These are phyloP conservation scores for Araneus ventricosus DNA, from an alignment of 1,140 invertebrate species.

Conservation along the genomic window DNA sequence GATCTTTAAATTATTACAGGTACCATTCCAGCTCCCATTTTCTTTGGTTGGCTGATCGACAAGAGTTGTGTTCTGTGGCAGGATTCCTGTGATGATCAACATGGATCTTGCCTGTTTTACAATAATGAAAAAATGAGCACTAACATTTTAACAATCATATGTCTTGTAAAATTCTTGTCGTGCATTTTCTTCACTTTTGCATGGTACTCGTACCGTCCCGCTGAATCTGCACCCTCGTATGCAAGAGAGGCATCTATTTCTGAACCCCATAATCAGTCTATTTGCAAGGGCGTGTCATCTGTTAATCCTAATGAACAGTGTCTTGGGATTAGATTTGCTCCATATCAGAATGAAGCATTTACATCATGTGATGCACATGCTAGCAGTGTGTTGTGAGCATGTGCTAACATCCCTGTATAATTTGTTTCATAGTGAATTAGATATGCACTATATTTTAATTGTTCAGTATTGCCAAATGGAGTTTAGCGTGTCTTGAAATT, in stretches of 20 bases:
- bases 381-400: conserved; percentile 53
- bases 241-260: not conserved
- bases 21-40: conserved; percentile 76
- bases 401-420: not conserved
- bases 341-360: conserved; percentile 58
- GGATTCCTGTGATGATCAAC: conserved; percentile 79
- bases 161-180: conserved; percentile 84
- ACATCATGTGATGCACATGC: conserved; percentile 65
- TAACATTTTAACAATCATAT: conserved; percentile 82
- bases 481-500: conserved; percentile 2
- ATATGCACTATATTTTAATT: not conserved
- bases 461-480: conserved; percentile 17
- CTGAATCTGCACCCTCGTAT: conserved; percentile 76
- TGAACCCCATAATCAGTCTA: not conserved
- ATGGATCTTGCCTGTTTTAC: conserved; percentile 86
- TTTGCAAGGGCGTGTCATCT: not conserved
- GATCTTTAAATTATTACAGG: conserved; percentile 26
- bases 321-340: conserved; percentile 51
- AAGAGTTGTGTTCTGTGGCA: conserved; percentile 73
- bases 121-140: conserved; percentile 87
- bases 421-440: not conserved
- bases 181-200: conserved; percentile 85
- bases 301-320: not conserved
- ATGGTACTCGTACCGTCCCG: conserved; percentile 87
- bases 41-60: conserved; percentile 76